phyloP scores from a whole-genome alignment of 2,797 vertebrate species.

The Spinus pinus region DNA sequence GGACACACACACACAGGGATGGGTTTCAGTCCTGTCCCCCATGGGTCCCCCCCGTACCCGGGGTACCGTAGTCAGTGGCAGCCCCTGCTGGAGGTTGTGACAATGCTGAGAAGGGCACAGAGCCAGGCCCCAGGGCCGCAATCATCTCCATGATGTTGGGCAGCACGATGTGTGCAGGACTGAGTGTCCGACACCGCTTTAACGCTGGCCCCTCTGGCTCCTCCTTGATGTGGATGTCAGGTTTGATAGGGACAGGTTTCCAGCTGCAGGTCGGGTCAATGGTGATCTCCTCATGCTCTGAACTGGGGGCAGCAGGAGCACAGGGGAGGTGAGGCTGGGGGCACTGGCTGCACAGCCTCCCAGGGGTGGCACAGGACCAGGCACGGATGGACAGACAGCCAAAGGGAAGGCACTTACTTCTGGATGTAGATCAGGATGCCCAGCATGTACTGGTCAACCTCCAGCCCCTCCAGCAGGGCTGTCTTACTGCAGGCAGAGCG shows the following conservation, averaged over 20 bases:
- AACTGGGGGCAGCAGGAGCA: conserved; percentile 68
- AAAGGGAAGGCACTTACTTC: conserved; percentile 77
- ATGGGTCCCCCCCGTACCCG: conserved; percentile 69
- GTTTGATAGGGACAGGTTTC: conserved; percentile 92
- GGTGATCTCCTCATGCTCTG: conserved; percentile 95
- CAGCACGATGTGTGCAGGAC: conserved; percentile 91
- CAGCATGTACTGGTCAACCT: conserved; percentile 97
- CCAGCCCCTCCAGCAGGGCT: conserved; percentile 90
- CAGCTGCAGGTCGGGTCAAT: conserved; percentile 95
- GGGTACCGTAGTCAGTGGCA: conserved; percentile 80
- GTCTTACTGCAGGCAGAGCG: conserved; percentile 84
- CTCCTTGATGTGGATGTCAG: conserved; percentile 90
- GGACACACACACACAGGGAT: fast-evolving
- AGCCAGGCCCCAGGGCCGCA: conserved; percentile 86
- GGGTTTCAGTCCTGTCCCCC: background rate
- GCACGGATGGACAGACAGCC: fast-evolving
- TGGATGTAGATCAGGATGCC: conserved; percentile 95
- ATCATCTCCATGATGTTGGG: conserved; percentile 98
- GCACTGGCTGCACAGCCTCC: too few species aligned
- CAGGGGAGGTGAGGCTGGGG: background rate
- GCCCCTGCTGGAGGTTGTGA: conserved; percentile 69
- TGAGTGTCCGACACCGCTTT: conserved; percentile 92
- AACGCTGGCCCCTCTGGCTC: conserved; percentile 88
- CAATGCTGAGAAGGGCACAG: conserved; percentile 81
- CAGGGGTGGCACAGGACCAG: background rate